Percentiles rank a stretch among this genome's conserved stretches.
Evolutionary conservation across 2,797 vertebrate genomes (phyloP).

Genomic region (Acipenser transmontanus): DNA sequence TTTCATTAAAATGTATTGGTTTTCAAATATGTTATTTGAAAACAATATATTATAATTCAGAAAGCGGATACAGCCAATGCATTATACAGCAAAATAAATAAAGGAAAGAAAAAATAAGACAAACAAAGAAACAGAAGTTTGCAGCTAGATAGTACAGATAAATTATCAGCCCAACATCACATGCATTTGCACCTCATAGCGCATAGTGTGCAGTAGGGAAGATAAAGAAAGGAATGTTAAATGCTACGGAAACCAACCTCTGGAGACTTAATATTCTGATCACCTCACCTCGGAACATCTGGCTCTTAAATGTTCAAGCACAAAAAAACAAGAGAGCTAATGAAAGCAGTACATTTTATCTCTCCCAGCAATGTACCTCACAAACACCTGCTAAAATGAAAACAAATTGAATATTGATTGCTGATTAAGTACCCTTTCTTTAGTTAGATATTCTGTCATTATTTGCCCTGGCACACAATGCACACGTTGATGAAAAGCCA

Average conservation of each 20-base stretch:
- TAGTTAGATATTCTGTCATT: slow-evolving; percentile 76
- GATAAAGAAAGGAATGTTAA: slow-evolving; percentile 78
- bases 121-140: background rate
- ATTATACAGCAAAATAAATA: too few relatives aligned
- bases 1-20: too few relatives aligned
- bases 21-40: too few relatives aligned
- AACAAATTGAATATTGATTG: slow-evolving; percentile 87
- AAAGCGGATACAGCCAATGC: too few relatives aligned
- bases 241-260: slow-evolving; percentile 85
- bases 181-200: slow-evolving; percentile 63
- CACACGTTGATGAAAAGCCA: slow-evolving; percentile 66
- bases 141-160: slow-evolving; percentile 33
- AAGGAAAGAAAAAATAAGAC: too few relatives aligned
- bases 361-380: slow-evolving; percentile 77
- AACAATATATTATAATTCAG: too few relatives aligned
- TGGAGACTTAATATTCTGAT: slow-evolving; percentile 84
- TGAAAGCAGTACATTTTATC: slow-evolving; percentile 79
- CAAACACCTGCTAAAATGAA: slow-evolving; percentile 82
- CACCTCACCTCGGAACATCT: slow-evolving; percentile 88
- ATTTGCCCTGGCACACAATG: slow-evolving; percentile 72
- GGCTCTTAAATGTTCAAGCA: slow-evolving; percentile 84
- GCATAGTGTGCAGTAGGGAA: slow-evolving; percentile 61
- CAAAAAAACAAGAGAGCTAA: slow-evolving; percentile 79
- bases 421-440: slow-evolving; percentile 84
- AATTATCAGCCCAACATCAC: slow-evolving; percentile 53